Base-by-base conservation (phyloP, 2,113 vertebrate genomes). In the Entomyzon cyanotis region DNA sequence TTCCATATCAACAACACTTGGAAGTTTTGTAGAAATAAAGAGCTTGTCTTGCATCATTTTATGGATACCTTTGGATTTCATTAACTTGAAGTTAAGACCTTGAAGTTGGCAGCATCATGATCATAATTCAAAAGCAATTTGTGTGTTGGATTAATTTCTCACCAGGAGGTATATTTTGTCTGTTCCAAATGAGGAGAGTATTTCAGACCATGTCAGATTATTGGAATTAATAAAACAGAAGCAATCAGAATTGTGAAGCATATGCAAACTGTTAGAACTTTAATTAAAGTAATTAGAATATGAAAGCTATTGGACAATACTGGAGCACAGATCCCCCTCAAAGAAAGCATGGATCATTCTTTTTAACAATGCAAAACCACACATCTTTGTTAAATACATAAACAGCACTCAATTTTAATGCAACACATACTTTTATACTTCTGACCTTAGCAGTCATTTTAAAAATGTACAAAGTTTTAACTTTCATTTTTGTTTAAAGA, bases 271-370 rank as follows among this genome's bases (percentile, higher is more conserved):
- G 53, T 95, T 94, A 87, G 89, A 97, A 96, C 89, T 97, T 97
- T 97, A 97, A 96, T 97, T 92, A 84, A 93, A 96, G 88, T 90
- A 95, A 88, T 81, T 89, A 84, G 93, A 96, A 71, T 92, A 91
- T 95, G 96, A 97, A 97, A 95, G 85, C 95, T 76, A 37, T 86
- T 80, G 76, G 94, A 96, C 92, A 93, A 55, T 78, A 67, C 21
- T 49, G 69, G 73, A 96, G 89, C 91, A 96, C 78, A 93, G 77
- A 94, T 73, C 37, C 41, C 44, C 53, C 55, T n/a, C 20, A 13
- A 55, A 81, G 41, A 94, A 97, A 93, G 53, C 65, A 87, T 42
- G 71, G 60, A 59, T 87, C 52, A 44, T 88, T 84, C 41, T 77
- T 90, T 80, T 89, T 80, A 95, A 95, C 91, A 94, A 74, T 75